Evolutionary conservation across 2,888 invertebrate species (phyloP), one percentile per base, ranked within the genome.

Genomic region (Unio delphinus): DNA sequence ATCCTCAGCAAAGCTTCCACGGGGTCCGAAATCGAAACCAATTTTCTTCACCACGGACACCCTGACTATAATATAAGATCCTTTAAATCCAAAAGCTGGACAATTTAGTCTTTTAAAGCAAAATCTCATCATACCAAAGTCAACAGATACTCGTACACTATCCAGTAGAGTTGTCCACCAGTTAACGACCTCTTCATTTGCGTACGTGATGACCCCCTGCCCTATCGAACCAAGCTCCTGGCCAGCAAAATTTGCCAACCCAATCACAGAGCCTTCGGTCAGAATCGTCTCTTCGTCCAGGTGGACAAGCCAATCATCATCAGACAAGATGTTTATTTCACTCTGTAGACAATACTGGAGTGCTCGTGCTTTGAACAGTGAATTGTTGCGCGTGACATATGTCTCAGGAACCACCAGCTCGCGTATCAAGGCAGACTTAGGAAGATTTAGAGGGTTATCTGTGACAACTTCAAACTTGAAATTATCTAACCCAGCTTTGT

Each of bases 401-500:
- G 70, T 70, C 28, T 34, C 64, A 20, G 80, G 80, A 11, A 80
- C 75, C 4, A 80, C 72, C 15, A 80, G 55, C 61, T 80, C 80
- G 7, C 78, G 64, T 2, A 80, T 72, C 6, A 69, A 55, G 2
- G 70, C 69, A 8, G 73, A 72, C 56, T 73, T 78, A 11, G 70
- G 70, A 4, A 80, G 67, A 61, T 78, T 65, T 28, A 80, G 56
- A 4, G 69, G 65, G 28, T 75, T 75, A 64, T 80, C 80, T 18
- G 78, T 80, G 6, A 79, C 80, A 3, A 80, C 76, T 64, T 80
- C 79, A 62, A 80, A 73, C 58, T 77, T 79, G 34, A 74, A 80
- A 65, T 79, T 79, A 54, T 76, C 74, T 4, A 80, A 60, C n/a
- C 80, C 80, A 17, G 76, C 73, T 65, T 70, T 71, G 61, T 74